Evolutionary conservation across 1,140 invertebrate species (phyloP).

Genomic region (Periplaneta americana): DNA sequence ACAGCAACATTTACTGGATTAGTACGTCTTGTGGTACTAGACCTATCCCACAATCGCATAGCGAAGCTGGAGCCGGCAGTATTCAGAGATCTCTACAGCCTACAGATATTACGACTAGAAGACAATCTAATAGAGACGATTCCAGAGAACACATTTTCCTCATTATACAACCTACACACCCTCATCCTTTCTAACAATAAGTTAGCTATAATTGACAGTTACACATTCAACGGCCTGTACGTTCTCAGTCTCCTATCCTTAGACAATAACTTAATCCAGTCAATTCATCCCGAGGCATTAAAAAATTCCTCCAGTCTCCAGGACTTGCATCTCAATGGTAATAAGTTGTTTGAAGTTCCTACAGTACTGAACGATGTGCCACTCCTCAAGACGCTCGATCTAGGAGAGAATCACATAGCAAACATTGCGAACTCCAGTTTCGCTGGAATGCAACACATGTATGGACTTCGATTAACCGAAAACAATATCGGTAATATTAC

Average conservation of each 20-base stretch:
- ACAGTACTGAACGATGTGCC: conserved; percentile 73
- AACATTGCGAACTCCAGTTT: conserved; percentile 79
- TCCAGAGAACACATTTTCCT: conserved; percentile 75
- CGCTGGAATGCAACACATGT: conserved; percentile 70
- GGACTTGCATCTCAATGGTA: conserved; percentile 85
- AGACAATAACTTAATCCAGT: conserved; percentile 76
- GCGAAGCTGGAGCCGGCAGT: conserved; percentile 70
- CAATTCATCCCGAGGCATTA: conserved; percentile 72
- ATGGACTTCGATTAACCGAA: conserved; percentile 77
- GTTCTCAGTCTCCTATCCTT: conserved; percentile 72
- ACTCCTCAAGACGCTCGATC: conserved; percentile 76
- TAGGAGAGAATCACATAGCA: conserved; percentile 83
- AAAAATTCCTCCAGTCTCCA: conserved; percentile 78
- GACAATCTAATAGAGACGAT: conserved; percentile 78
- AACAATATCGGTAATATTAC: conserved; percentile 83
- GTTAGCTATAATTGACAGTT: conserved; percentile 67
- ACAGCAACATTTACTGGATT: conserved; percentile 79
- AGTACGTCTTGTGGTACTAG: conserved; percentile 70
- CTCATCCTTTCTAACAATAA: conserved; percentile 82
- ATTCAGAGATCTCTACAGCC: conserved; percentile 71
- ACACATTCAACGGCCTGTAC: conserved; percentile 70
- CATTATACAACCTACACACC: conserved; percentile 75
- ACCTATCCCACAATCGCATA: conserved; percentile 76
- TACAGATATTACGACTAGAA: conserved; percentile 76
- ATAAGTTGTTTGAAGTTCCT: conserved; percentile 78